These are phyloP conservation scores for Amphilophus citrinellus DNA, from an alignment of 2,113 vertebrate species.

Conservation along the genomic window DNA sequence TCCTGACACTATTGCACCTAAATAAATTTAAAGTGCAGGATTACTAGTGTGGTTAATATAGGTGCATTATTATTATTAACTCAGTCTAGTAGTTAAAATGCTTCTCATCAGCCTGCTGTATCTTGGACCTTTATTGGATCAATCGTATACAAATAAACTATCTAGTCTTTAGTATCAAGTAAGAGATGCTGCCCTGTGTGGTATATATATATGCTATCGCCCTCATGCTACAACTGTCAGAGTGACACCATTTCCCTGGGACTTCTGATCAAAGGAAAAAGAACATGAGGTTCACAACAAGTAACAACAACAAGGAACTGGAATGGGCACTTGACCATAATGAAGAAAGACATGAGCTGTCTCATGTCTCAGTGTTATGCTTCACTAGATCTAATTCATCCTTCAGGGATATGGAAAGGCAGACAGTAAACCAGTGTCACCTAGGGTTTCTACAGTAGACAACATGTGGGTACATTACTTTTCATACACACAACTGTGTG, in stretches of 20 bases:
- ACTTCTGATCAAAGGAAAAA: slow-evolving; percentile 60
- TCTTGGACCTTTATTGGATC: not conserved
- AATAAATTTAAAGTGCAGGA: not conserved
- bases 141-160: not conserved
- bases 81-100: not conserved
- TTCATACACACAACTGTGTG: not conserved
- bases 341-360: slow-evolving; percentile 50
- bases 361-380: slow-evolving; percentile 52
- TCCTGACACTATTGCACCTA: not conserved
- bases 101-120: not conserved
- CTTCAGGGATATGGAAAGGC: slow-evolving; percentile 58
- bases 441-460: slow-evolving; percentile 19
- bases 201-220: slow-evolving; percentile 39
- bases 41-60: not conserved
- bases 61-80: not conserved
- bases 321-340: slow-evolving; percentile 55
- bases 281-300: slow-evolving; percentile 13
- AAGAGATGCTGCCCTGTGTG: not conserved
- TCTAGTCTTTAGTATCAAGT: slow-evolving; percentile 4
- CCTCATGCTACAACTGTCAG: slow-evolving; percentile 16
- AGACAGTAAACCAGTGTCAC: slow-evolving; percentile 28
- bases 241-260: slow-evolving; percentile 37
- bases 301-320: slow-evolving; percentile 39
- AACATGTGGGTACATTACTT: not conserved
- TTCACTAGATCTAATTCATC: slow-evolving; percentile 60